These are phyloP conservation scores for Erynnis tages DNA, from an alignment of 2,888 invertebrate species.

Conservation along the genomic window DNA sequence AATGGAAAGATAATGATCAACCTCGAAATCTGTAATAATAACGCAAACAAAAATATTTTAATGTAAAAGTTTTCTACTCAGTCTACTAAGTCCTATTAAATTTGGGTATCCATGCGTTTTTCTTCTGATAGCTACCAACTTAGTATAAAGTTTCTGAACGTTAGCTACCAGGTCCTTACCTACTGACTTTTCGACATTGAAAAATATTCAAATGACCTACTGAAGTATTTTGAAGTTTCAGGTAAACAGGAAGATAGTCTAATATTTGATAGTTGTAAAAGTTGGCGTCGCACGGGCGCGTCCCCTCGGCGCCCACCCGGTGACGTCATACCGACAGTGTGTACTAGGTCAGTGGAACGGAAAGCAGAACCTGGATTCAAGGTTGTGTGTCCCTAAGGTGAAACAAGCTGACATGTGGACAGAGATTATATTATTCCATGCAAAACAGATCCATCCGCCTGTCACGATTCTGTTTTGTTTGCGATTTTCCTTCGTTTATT, in stretches of 20 bases:
- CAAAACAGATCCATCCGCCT: constrained; percentile 1
- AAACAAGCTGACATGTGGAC: constrained; percentile 3
- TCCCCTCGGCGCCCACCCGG: constrained; percentile 46
- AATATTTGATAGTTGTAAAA: constrained; percentile 32
- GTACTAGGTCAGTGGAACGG: constrained; percentile 54
- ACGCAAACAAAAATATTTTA: too few species aligned
- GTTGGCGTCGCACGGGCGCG: constrained; percentile 44
- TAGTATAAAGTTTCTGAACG: too few species aligned
- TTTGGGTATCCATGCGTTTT: too few species aligned
- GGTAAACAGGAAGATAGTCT: neutral
- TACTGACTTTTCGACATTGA: too few species aligned
- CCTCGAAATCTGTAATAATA: too few species aligned
- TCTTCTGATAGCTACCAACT: too few species aligned
- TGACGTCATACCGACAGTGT: constrained; percentile 57
- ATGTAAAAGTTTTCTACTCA: too few species aligned
- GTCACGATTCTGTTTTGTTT: too few species aligned
- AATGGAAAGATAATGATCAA: too few species aligned
- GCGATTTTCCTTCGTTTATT: too few species aligned
- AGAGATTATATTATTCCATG: constrained; percentile 14
- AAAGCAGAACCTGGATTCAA: constrained; percentile 48
- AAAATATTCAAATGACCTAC: too few species aligned
- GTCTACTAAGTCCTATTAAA: too few species aligned
- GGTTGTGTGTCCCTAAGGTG: constrained; percentile 37
- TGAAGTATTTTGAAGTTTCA: neutral
- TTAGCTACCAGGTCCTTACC: neutral